Percentiles rank a stretch among this genome's conserved stretches.
phyloP scores from a whole-genome alignment of 1,140 invertebrate genomes.

The Temnothorax longispinosus region DNA sequence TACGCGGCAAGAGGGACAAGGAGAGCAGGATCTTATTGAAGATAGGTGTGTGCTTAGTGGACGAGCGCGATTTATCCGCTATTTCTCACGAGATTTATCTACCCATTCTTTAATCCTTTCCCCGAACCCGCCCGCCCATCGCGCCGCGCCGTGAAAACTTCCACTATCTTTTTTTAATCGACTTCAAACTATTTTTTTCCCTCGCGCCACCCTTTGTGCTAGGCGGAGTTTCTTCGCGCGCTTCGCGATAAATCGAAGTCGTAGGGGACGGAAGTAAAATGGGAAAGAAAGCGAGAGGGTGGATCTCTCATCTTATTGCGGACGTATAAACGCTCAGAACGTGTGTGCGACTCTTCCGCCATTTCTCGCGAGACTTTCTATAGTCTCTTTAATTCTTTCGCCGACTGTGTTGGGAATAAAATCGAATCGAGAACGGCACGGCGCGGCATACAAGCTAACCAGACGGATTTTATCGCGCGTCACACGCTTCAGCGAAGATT shows the following conservation, averaged over 20 bases:
- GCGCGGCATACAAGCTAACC: constrained; percentile 32
- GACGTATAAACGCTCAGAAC: constrained; percentile 31
- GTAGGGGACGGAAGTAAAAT: neutral
- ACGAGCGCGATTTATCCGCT: constrained; percentile 53
- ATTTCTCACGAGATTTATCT: constrained; percentile 54
- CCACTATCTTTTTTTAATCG: constrained; percentile 45
- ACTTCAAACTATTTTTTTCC: constrained; percentile 42
- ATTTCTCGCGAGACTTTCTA: constrained; percentile 45
- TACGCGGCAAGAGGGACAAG: neutral
- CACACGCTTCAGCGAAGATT: constrained; percentile 44
- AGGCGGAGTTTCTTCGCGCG: neutral
- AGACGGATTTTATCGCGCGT: constrained; percentile 50
- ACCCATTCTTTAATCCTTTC: constrained; percentile 44
- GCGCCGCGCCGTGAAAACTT: constrained; percentile 3
- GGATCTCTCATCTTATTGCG: constrained; percentile 30
- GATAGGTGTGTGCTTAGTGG: constrained; percentile 44
- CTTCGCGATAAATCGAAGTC: constrained; percentile 45
- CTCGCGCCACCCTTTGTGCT: constrained; percentile 11
- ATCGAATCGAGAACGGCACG: constrained; percentile 39
- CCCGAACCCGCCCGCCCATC: neutral
- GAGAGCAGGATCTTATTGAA: constrained; percentile 34
- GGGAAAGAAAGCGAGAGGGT: neutral
- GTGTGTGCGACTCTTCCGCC: constrained; percentile 37
- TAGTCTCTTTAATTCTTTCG: constrained; percentile 48
- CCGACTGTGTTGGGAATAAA: constrained; percentile 6